Conservation (phyloP, 2,797 vertebrate species). For the Salarias fasciatus region DNA sequence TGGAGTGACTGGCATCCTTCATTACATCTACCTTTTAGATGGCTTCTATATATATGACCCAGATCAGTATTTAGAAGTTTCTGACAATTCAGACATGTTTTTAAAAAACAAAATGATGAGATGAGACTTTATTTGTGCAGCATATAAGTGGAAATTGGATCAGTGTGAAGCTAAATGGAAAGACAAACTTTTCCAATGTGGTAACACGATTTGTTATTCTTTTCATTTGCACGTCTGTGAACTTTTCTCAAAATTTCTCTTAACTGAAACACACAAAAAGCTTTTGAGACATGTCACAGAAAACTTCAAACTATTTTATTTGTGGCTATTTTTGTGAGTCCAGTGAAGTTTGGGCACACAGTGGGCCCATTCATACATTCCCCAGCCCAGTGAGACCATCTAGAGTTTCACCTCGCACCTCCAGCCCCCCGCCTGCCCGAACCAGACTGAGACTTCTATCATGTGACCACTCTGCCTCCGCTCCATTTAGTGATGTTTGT, state of each 20-base stretch:
- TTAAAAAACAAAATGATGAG: conserved; percentile 1
- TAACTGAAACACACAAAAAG: not conserved
- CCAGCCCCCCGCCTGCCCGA: conserved; percentile 26
- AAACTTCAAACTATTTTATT: conserved; percentile 18
- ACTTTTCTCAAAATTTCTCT: not conserved
- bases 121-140: conserved; percentile 13
- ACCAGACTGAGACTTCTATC: conserved; percentile 59
- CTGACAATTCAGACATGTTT: too few species aligned
- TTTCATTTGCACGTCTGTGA: too few species aligned
- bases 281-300: conserved; percentile 3
- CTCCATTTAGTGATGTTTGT: conserved; percentile 47
- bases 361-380: conserved; percentile 82
- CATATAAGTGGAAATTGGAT: conserved; percentile 41
- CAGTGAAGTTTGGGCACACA: conserved; percentile 66
- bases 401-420: conserved; percentile 76
- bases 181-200: not conserved
- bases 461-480: conserved; percentile 51
- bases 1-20: too few species aligned
- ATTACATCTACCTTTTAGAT: not conserved
- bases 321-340: conserved; percentile 52
- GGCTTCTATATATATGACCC: too few species aligned
- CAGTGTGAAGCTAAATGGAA: conserved; percentile 14
- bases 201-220: not conserved
- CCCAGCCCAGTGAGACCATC: conserved; percentile 73
- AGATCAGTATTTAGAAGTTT: too few species aligned